These are phyloP conservation scores for Dryobotodes eremita DNA, from an alignment of 2,888 invertebrate species.

Conservation along the genomic window DNA sequence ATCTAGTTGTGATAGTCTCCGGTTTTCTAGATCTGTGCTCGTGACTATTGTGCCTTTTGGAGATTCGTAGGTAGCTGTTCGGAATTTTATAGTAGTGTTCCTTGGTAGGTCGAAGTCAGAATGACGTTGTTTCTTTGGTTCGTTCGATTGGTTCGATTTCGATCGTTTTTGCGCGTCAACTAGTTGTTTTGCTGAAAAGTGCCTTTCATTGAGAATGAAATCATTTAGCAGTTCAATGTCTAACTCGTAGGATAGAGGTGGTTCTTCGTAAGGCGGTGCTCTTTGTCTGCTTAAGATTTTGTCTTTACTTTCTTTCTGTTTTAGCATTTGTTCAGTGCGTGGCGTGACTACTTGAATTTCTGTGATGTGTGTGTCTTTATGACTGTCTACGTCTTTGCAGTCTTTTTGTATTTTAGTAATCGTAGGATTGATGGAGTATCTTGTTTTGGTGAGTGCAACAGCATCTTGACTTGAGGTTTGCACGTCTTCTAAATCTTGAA, in stretches of 20 bases:
- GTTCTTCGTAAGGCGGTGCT: conserved; percentile 81
- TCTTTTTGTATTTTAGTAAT: conserved; percentile 84
- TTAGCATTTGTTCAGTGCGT: conserved; percentile 80
- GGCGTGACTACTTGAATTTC: conserved; percentile 93
- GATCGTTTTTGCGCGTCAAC: conserved; percentile 83
- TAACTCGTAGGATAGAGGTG: conserved; percentile 84
- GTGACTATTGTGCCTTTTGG: conserved; percentile 90
- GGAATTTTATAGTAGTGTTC: conserved; percentile 91
- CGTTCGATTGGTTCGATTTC: conserved; percentile 80
- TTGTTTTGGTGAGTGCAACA: conserved; percentile 85
- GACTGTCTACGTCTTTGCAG: conserved; percentile 72
- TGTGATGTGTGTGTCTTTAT: conserved; percentile 92
- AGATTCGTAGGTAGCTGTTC: conserved; percentile 92
- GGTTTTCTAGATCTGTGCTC: conserved; percentile 89
- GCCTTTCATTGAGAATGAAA: conserved; percentile 87
- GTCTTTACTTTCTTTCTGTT: conserved; percentile 79
- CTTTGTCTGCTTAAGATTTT: conserved; percentile 86
- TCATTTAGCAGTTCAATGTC: conserved; percentile 87
- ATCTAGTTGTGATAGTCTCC: conserved; percentile 90
- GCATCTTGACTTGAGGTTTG: conserved; percentile 78
- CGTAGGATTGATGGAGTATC: conserved; percentile 86
- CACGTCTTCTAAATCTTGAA: conserved; percentile 85
- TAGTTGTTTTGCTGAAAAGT: conserved; percentile 85
- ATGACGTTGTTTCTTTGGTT: conserved; percentile 89
- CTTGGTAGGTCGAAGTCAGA: conserved; percentile 89